These are phyloP conservation scores for human DNA, from an alignment of 2,113 vertebrate genomes.

Conservation along the genomic window DNA sequence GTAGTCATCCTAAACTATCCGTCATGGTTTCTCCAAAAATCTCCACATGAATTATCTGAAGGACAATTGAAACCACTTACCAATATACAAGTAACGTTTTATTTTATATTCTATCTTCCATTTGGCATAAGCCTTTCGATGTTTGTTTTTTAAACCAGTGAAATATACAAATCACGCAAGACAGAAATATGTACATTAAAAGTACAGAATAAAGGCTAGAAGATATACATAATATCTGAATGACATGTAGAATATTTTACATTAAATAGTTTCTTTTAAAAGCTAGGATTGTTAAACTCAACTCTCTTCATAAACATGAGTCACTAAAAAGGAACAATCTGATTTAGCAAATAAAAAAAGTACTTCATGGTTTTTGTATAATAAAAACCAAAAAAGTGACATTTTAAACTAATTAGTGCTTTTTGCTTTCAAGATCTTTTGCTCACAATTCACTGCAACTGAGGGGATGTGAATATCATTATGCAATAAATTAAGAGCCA, in stretches of 20 bases:
- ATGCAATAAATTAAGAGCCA: conserved; percentile 89
- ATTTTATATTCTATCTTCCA: conserved; percentile 91
- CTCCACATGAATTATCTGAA: conserved; percentile 76
- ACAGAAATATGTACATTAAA: conserved; percentile 91
- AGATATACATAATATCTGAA: conserved; percentile 90
- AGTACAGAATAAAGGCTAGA: conserved; percentile 88
- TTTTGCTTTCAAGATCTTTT: conserved; percentile 83
- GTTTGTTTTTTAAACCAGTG: conserved; percentile 85
- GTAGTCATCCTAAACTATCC: conserved; percentile 75
- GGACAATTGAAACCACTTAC: conserved; percentile 87
- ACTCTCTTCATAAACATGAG: conserved; percentile 83
- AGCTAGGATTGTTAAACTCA: conserved; percentile 85
- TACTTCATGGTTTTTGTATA: conserved; percentile 83
- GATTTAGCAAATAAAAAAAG: conserved; percentile 81
- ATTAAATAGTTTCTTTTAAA: conserved; percentile 90
- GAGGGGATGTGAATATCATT: conserved; percentile 81
- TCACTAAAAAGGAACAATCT: conserved; percentile 83
- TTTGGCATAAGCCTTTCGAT: conserved; percentile 85
- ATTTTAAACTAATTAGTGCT: conserved; percentile 87
- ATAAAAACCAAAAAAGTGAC: conserved; percentile 89
- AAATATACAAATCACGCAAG: conserved; percentile 92
- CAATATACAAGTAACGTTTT: conserved; percentile 89
- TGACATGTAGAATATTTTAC: conserved; percentile 89
- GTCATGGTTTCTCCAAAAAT: conserved; percentile 74
- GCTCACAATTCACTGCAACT: conserved; percentile 82